phyloP scores from a whole-genome alignment of 2,797 vertebrate species.

The Microcaecilia unicolor region DNA sequence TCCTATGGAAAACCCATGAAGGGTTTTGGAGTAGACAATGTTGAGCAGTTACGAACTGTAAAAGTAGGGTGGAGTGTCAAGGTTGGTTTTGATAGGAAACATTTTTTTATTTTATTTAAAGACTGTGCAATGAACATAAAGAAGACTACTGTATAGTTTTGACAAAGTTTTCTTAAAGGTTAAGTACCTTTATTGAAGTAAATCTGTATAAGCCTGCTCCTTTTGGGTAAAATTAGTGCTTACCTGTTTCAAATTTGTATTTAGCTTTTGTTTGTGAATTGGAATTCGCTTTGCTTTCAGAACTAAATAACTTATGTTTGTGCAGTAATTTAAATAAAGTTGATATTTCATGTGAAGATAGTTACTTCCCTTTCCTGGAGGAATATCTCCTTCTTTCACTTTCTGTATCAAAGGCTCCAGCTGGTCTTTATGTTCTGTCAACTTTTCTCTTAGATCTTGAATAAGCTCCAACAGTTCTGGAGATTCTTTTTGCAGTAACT shows the following conservation, averaged over 20 bases:
- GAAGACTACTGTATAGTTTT: conserved; percentile 75
- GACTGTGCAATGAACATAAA: conserved; percentile 63
- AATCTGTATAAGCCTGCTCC: conserved; percentile 75
- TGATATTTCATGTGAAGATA: conserved; percentile 83
- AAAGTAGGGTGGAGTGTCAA: conserved; percentile 51
- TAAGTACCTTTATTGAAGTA: conserved; percentile 70
- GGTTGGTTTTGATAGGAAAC: conserved; percentile 53
- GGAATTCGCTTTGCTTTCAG: conserved; percentile 77
- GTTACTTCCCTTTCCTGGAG: conserved; percentile 71
- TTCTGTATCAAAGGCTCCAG: conserved; percentile 75
- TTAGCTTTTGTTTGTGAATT: conserved; percentile 82
- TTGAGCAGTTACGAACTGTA: conserved; percentile 48
- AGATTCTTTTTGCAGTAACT: conserved; percentile 85
- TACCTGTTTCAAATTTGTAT: conserved; percentile 71
- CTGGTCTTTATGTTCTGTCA: conserved; percentile 77
- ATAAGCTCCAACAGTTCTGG: conserved; percentile 88
- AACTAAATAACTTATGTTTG: conserved; percentile 89
- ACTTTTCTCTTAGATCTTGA: conserved; percentile 82
- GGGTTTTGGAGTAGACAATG: conserved; percentile 39
- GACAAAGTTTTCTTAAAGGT: conserved; percentile 65
- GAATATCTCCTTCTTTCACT: conserved; percentile 66
- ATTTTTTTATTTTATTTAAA: conserved; percentile 38
- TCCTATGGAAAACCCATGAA: conserved; percentile 39
- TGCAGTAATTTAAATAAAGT: conserved; percentile 90
- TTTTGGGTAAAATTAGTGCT: conserved; percentile 71